Base-by-base conservation (phyloP, 1,140 invertebrate species). In the Lucilia sericata region DNA sequence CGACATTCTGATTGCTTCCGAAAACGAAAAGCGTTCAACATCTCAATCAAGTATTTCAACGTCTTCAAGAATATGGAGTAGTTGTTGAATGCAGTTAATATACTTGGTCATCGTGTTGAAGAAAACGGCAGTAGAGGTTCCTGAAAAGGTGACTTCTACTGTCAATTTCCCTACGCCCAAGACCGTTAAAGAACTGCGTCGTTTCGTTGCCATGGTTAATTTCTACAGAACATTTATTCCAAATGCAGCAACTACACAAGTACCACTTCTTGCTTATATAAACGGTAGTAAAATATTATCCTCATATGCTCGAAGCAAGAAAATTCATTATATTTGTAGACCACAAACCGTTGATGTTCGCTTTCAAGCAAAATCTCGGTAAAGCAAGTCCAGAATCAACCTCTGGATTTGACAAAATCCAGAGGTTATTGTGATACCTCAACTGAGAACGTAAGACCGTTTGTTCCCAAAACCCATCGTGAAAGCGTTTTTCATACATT, bases 1-100 rank as follows among this genome's bases (percentile, higher is more conserved):
- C 85, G 93, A 93, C 84, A 90, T 94, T 17, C 86, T 93, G 5
- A 85, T 93, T 2, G 91, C 87, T 60, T 90, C 88, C n/a, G 74
- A 84, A 34, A 82, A 21, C 14, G 81, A 84, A 34, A 83, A 87
- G 13, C 83, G 21, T 82, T 0, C n/a, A n/a, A n/a, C n/a, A n/a
- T n/a, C n/a, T n/a, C n/a, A n/a, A 49, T 5, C 82, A 84, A 17
- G 7, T 86, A 3, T 88, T 91, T 25, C 49, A 85, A 21, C 60
- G 86, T 0, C 83, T 91, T 0, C 47, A 85, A 10, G 70, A 87
- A 21, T 88, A 87, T 82, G 25, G 34, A 4, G 14, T 82, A 10
- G 9, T 25, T 5, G 30, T 36, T 2, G 12, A 36, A 51, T 36
- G n/a, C n/a, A n/a, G n/a, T n/a, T n/a, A n/a, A 82, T 13, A 70